phyloP scores from a whole-genome alignment of 2,797 vertebrate genomes.

The Sebastes jordani region DNA sequence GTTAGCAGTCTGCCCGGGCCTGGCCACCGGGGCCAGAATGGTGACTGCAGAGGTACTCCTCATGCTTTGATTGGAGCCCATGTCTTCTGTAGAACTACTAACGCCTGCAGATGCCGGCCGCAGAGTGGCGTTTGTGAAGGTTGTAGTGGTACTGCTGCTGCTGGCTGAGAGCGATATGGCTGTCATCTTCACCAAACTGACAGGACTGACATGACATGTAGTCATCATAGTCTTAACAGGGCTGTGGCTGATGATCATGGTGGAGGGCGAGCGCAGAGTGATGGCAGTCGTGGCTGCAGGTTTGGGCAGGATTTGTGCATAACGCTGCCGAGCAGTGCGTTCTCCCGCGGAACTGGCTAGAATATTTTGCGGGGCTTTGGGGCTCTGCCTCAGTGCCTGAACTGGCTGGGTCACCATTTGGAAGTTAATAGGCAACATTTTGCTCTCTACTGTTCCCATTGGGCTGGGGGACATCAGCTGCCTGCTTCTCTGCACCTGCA shows the following conservation, averaged over 20 bases:
- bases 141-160: constrained; percentile 69
- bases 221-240: constrained; percentile 95
- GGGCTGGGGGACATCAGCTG: constrained; percentile 91
- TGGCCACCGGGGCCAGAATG: constrained; percentile 84
- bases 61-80: constrained; percentile 78
- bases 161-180: constrained; percentile 91
- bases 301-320: constrained; percentile 96
- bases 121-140: constrained; percentile 73
- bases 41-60: constrained; percentile 87
- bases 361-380: constrained; percentile 91
- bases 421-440: constrained; percentile 93
- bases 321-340: constrained; percentile 92
- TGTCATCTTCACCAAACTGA: constrained; percentile 96
- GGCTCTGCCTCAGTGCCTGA: constrained; percentile 90
- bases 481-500: constrained; percentile 89
- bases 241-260: constrained; percentile 94
- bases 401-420: constrained; percentile 95
- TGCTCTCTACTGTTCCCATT: constrained; percentile 87
- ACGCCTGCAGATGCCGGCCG: constrained; percentile 85
- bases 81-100: constrained; percentile 79
- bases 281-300: constrained; percentile 89
- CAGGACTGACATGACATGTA: constrained; percentile 90
- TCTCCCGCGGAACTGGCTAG: constrained; percentile 89
- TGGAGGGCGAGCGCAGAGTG: constrained; percentile 91
- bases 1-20: constrained; percentile 64